Percentiles rank a stretch among this genome's conserved stretches.
Conservation (phyloP, 2,797 vertebrate genomes). For the Melopsittacus undulatus region DNA sequence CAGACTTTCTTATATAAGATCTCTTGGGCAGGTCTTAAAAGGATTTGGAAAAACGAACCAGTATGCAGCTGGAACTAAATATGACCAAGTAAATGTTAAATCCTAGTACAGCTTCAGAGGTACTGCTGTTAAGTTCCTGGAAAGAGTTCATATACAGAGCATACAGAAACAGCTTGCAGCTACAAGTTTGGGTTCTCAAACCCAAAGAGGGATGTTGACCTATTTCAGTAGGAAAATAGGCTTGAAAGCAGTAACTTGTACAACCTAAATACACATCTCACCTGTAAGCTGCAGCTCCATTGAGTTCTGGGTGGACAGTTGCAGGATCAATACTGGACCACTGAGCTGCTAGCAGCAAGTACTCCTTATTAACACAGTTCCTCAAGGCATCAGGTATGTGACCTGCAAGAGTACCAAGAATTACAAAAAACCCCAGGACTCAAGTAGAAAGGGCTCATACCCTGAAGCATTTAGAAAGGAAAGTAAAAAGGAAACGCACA, state of each 20-base stretch:
- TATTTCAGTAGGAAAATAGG: background rate
- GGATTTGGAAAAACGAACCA: background rate
- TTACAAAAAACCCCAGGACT: background rate
- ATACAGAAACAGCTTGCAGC: background rate
- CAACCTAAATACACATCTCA: background rate
- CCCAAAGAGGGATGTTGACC: background rate
- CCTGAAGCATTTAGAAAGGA: background rate
- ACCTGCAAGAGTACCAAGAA: slow-evolving; percentile 74
- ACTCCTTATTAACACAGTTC: slow-evolving; percentile 97
- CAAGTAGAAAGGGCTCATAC: background rate
- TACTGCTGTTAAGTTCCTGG: background rate
- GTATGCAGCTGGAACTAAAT: background rate
- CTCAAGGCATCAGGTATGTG: slow-evolving; percentile 93
- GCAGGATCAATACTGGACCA: slow-evolving; percentile 91
- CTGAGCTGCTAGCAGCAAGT: slow-evolving; percentile 90
- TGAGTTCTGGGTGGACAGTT: slow-evolving; percentile 90
- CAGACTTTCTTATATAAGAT: background rate
- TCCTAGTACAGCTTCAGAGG: background rate
- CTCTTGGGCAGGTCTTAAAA: background rate
- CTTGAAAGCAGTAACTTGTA: background rate
- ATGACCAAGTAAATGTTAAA: background rate
- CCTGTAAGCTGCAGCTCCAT: slow-evolving; percentile 89
- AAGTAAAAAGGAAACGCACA: background rate
- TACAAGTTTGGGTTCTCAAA: background rate
- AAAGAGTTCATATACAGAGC: background rate